Percentiles rank a stretch among this genome's conserved stretches.
Evolutionary conservation across 2,113 vertebrate species (phyloP).

Genomic region (Phoxinus phoxinus): DNA sequence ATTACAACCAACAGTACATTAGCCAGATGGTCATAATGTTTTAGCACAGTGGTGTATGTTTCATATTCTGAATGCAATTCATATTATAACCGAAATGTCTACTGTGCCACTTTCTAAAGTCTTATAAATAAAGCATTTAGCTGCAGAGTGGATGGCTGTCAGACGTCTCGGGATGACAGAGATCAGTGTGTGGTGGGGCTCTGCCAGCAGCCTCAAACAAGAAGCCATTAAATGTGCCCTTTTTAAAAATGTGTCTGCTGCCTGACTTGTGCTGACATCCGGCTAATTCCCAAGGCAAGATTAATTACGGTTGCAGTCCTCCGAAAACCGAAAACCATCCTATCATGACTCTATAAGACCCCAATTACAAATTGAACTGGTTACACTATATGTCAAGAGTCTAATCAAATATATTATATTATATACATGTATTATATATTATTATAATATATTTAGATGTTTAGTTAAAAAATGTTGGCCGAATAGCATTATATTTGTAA

Average conservation of each 20-base stretch:
- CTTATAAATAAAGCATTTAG: background rate
- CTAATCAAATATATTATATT: too few species aligned
- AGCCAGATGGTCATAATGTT: too few species aligned
- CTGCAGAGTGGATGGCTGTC: background rate
- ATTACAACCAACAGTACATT: too few species aligned
- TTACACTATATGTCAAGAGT: too few species aligned
- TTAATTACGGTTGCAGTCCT: conserved; percentile 41
- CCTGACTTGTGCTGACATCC: conserved; percentile 48
- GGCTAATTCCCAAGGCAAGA: conserved; percentile 55
- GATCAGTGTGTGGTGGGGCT: conserved; percentile 8
- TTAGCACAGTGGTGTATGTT: background rate
- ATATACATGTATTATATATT: too few species aligned
- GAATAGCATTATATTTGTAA: too few species aligned
- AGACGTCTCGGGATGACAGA: background rate
- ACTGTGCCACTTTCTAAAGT: background rate
- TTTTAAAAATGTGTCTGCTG: conserved; percentile 57
- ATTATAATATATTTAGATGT: too few species aligned
- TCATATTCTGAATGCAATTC: background rate
- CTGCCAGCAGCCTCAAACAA: conserved; percentile 67
- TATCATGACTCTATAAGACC: background rate
- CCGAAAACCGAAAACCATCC: background rate
- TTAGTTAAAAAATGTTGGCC: too few species aligned
- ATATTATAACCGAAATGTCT: background rate
- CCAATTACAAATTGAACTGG: too few species aligned
- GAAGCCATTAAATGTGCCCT: conserved; percentile 70